phyloP scores from a whole-genome alignment of 23 tunicate species.

The Clavelina lepadiformis region DNA sequence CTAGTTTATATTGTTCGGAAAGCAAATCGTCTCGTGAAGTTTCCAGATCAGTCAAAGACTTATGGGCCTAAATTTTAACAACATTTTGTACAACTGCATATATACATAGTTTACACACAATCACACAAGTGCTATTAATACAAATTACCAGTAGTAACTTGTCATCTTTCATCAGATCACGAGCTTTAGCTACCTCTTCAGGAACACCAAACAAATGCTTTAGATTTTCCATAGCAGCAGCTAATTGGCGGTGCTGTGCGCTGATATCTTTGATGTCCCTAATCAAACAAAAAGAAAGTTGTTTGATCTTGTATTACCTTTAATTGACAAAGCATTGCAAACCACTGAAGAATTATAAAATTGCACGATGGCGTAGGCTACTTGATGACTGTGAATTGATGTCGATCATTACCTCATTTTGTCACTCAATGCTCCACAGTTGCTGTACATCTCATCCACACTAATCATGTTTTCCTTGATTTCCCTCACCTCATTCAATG shows the following conservation, averaged over 20 bases:
- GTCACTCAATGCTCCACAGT: conserved; percentile 79
- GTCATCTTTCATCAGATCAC: conserved; percentile 56
- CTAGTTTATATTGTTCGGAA: conserved; percentile 91
- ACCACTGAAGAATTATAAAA: no score
- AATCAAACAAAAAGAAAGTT: not conserved
- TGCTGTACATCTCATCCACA: conserved; percentile 73
- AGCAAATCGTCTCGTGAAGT: conserved; percentile 90
- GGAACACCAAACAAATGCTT: conserved; percentile 95
- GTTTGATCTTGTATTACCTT: not conserved
- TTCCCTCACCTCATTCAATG: conserved; percentile 79
- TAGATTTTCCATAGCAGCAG: conserved; percentile 96
- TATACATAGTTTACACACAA: no score
- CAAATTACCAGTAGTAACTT: conserved; percentile 56
- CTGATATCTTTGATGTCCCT: conserved; percentile 95
- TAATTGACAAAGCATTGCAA: no score
- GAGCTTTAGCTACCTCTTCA: conserved; percentile 84
- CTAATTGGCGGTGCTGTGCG: conserved; percentile 89
- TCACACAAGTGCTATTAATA: no score
- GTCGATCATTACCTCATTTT: conserved; percentile 96
- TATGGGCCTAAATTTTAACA: conserved; percentile 68
- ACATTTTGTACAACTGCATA: not conserved
- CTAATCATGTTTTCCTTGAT: conserved; percentile 66
- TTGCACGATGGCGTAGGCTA: no score
- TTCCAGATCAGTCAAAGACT: conserved; percentile 82
- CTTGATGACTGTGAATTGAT: no score